phyloP scores from a whole-genome alignment of 2,888 invertebrate genomes.

The Hemaris fuciformis region DNA sequence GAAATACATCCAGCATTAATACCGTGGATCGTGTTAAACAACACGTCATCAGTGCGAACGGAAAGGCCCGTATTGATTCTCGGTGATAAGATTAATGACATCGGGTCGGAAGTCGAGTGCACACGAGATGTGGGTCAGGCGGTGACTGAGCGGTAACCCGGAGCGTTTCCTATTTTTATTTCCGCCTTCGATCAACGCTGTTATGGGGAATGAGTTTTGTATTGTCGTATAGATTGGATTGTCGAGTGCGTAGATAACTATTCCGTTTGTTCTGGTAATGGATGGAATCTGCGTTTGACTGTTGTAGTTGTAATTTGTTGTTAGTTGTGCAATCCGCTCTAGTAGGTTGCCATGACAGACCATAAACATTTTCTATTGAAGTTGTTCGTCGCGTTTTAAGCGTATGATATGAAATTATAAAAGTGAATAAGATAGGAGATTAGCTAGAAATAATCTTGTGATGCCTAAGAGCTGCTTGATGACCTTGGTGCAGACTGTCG shows the following conservation, averaged over 20 bases:
- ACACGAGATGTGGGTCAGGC: background rate
- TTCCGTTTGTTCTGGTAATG: background rate
- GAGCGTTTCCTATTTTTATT: background rate
- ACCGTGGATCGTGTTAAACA: background rate
- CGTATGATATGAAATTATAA: no score
- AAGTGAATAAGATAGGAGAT: no score
- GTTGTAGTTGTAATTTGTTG: no score
- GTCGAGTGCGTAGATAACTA: background rate
- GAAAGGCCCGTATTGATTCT: background rate
- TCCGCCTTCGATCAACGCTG: background rate
- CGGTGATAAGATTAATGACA: constrained; percentile 3
- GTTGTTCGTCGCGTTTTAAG: no score
- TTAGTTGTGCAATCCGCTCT: no score
- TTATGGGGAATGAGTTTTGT: background rate
- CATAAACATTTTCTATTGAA: no score
- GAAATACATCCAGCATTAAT: no score
- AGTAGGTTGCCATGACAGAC: no score
- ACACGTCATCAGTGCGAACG: background rate
- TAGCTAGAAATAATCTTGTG: no score
- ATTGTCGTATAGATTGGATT: background rate
- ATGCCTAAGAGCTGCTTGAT: no score
- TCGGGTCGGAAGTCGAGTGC: background rate
- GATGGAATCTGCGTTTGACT: no score
- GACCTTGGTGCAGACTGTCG: no score
- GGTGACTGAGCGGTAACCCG: background rate